These are phyloP conservation scores for Brienomyrus longianalis DNA, from an alignment of 2,113 vertebrate genomes.

Conservation along the genomic window DNA sequence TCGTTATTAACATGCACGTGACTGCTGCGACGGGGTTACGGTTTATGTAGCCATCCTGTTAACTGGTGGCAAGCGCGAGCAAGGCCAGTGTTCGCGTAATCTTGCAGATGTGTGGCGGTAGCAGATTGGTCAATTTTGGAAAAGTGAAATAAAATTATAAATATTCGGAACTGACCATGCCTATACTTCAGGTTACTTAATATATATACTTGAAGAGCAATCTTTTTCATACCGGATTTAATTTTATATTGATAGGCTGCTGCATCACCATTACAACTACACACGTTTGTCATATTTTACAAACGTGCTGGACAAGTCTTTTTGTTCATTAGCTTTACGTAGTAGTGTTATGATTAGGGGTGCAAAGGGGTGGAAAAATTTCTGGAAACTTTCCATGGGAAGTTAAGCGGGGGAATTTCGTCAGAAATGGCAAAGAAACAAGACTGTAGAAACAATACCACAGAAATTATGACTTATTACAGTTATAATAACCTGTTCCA, in stretches of 20 bases:
- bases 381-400: no score
- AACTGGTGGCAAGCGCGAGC: neutral
- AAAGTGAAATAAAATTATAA: neutral
- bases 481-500: no score
- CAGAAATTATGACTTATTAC: no score
- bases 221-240: neutral
- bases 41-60: neutral
- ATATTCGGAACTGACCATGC: neutral
- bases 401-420: no score
- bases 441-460: no score
- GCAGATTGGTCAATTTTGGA: neutral
- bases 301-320: neutral
- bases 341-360: no score
- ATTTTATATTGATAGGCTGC: neutral
- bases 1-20: neutral
- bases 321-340: neutral
- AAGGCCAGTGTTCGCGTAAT: neutral
- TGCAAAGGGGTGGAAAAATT: no score
- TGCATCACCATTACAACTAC: neutral
- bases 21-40: neutral
- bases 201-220: neutral
- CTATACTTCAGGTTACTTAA: neutral
- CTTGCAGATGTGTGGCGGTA: neutral
- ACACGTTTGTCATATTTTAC: neutral
- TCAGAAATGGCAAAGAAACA: no score